Base-by-base conservation (phyloP, 2,888 invertebrate species). In the Keiferia lycopersicella region DNA sequence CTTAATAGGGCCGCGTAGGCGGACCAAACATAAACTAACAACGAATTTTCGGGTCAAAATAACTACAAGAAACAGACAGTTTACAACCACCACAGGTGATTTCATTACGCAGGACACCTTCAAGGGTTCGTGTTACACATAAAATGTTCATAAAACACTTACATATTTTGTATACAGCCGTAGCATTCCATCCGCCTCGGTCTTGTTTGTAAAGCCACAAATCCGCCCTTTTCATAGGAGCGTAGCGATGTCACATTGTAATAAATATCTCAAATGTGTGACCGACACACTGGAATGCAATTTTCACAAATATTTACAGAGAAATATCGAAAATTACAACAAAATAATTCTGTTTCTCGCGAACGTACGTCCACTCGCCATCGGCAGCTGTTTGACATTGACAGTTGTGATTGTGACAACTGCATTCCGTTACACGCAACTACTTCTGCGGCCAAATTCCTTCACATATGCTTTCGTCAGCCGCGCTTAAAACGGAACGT, bases 111-210 rank as follows among this genome's bases (percentile, higher is more conserved):
- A 8, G n/a, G 12, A 30, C 56, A 34, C 38, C 34, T 38, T 16
- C 18, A 16, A 38, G 34, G 16, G 18, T 18, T 12, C 4, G 11
- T 20, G 4, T 18, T 12, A 50, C 16, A 0, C 22, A 48, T 41
- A 62, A 65, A 56, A 56, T 38, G 1, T 8, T 16, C 26, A 26
- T 48, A 64, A 41, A 64, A 69, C 71, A 73, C 70, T 66, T 72
- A 82, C 87, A 74, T 73, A 88, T 88, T 80, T 78, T 79, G 78
- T 80, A 78, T 71, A 81, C 73, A 72, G 75, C 70, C 76, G 77
- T 72, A 74, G 78, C 80, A 84, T 84, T 86, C 87, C 87, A 87
- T 86, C 78, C 85, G 81, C 76, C 72, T 69, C 76, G 74, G 68
- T 73, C 64, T 69, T 76, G 75, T 69, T 75, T 76, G 67, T 69